Conservation (phyloP, 2,888 invertebrate species). For the Hirtodrosophila histrioides region DNA sequence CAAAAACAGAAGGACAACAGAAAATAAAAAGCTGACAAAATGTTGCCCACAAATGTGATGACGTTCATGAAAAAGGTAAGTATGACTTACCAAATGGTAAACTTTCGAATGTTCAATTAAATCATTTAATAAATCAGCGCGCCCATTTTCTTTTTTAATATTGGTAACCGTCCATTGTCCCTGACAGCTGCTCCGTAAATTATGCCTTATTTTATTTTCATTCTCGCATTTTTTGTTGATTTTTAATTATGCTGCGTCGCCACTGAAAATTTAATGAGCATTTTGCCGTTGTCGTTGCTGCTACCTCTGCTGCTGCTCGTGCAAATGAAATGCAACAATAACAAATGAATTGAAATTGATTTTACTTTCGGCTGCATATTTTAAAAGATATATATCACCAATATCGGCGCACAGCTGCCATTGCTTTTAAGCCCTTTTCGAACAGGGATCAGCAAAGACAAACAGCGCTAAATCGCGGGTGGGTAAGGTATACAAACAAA, state of each 20-base stretch:
- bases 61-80: constrained; percentile 97
- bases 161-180: constrained; percentile 23
- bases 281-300: constrained; percentile 9
- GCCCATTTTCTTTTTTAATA: constrained; percentile 28
- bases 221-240: constrained; percentile 24
- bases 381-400: constrained; percentile 8
- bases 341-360: constrained; percentile 27
- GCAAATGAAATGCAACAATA: constrained; percentile 27
- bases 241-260: constrained; percentile 30
- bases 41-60: constrained; percentile 96
- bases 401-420: constrained; percentile 5
- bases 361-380: constrained; percentile 31
- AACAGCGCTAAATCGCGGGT: constrained; percentile 33
- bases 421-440: constrained; percentile 39
- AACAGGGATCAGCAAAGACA: constrained; percentile 47
- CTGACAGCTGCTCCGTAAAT: constrained; percentile 36
- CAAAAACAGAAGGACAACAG: constrained; percentile 24
- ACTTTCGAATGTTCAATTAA: constrained; percentile 5
- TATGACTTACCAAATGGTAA: constrained; percentile 43
- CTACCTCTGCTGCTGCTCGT: no score
- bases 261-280: constrained; percentile 61
- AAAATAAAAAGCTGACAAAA: constrained; percentile 83
- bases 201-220: constrained; percentile 48
- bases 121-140: constrained; percentile 5
- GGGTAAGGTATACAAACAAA: constrained; percentile 56